phyloP scores from a whole-genome alignment of 1,140 invertebrate genomes.

The Lepidurus couesii region DNA sequence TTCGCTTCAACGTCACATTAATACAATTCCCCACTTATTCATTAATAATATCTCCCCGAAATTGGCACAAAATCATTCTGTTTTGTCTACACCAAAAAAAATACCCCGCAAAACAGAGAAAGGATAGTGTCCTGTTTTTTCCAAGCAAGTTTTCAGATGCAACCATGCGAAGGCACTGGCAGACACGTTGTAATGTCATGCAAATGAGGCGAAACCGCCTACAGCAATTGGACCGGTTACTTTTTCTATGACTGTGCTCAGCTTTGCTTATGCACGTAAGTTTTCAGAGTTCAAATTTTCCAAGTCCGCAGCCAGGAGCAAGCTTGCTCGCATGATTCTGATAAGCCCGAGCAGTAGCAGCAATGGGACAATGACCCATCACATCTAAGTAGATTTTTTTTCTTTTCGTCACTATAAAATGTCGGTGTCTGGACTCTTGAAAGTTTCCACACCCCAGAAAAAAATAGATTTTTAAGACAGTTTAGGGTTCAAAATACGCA shows the following conservation, averaged over 20 bases:
- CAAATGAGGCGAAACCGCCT: conserved; percentile 9
- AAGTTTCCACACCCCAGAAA: neutral
- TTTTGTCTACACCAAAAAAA: neutral
- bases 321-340: conserved; percentile 21
- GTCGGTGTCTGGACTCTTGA: neutral
- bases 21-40: neutral
- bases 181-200: conserved; percentile 11
- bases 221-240: neutral
- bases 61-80: neutral
- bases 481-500: neutral
- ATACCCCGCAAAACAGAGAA: neutral
- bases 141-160: neutral
- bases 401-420: neutral
- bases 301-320: neutral
- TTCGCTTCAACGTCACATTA: neutral
- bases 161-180: conserved; percentile 1
- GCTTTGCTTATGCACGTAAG: conserved; percentile 12
- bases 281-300: neutral
- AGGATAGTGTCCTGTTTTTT: neutral
- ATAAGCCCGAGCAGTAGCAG: conserved; percentile 12
- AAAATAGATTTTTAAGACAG: neutral
- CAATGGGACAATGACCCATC: conserved; percentile 14
- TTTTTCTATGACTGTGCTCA: neutral
- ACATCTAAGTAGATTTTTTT: neutral
- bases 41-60: neutral